Percentiles rank a stretch among this genome's conserved stretches.
These are phyloP conservation scores for Brachyptera putata DNA, from an alignment of 2,888 invertebrate species.

Conservation along the genomic window DNA sequence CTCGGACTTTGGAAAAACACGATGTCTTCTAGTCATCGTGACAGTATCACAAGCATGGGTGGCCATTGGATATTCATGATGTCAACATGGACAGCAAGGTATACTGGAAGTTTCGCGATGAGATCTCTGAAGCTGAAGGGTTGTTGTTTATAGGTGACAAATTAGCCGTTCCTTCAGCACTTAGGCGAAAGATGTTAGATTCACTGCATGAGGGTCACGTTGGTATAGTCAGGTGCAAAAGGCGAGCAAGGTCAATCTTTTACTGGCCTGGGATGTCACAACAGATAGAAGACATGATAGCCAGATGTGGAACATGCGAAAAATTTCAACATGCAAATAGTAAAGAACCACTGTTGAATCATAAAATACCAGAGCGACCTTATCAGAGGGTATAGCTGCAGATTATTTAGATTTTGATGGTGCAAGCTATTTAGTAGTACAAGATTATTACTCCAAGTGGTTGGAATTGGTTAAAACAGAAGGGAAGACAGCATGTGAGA, in stretches of 20 bases:
- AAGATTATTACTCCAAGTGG: constrained; percentile 38
- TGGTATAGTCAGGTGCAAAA: constrained; percentile 12
- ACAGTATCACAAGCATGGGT: constrained; percentile 4
- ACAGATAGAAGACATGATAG: background rate
- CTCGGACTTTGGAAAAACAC: too few species aligned
- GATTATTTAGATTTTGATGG: constrained; percentile 37
- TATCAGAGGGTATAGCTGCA: constrained; percentile 38
- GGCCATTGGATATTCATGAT: background rate
- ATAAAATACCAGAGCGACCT: constrained; percentile 35
- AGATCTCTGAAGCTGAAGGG: background rate
- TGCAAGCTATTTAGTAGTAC: constrained; percentile 34
- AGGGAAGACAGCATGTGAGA: background rate
- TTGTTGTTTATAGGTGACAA: constrained; percentile 11
- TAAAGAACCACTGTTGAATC: constrained; percentile 35
- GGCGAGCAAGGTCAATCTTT: background rate
- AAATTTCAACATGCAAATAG: constrained; percentile 14
- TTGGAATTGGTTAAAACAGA: constrained; percentile 30
- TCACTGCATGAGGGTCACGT: constrained; percentile 17
- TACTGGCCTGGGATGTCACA: constrained; percentile 17
- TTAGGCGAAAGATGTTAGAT: background rate
- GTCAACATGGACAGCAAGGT: background rate
- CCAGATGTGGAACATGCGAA: constrained; percentile 12
- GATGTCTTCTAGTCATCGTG: too few species aligned
- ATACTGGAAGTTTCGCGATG: background rate
- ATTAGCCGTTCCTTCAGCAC: background rate